Base-by-base conservation (phyloP, 1,140 invertebrate species). In the Tetranychus cinnabarinus region DNA sequence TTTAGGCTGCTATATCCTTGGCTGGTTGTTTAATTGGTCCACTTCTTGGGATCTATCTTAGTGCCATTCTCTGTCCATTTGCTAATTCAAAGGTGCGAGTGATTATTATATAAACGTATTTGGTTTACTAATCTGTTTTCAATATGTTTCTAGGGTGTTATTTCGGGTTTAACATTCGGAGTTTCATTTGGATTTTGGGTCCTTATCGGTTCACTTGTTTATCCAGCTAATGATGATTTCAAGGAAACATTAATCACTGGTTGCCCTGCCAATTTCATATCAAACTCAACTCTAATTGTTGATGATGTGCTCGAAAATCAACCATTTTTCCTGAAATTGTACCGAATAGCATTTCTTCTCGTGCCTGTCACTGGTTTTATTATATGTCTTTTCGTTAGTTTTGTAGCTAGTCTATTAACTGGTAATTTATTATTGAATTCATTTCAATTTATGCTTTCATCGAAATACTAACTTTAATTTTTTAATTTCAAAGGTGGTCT, bases 31-130 rank as follows among this genome's bases (percentile, higher is more conserved):
- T 80, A 2, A 72, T 76, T 52, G 85, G 85, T 50, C 82, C 84
- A 36, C 71, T 86, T 2, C 72, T 86, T 1, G 83, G 83, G 4
- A 75, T 86, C 6, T 87, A 87, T 67, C 80, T 81, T 2, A 73
- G 86, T 45, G 85, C 84, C 58, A 80, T 86, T 72, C 82, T 86
- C 66, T 79, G 83, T 52, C 84, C 84, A 0, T 78, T 76, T 72
- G 78, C 80, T 0, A 85, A 85, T 67, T 74, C 80, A 12, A 76
- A 73, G 67, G 82, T 83, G 60, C 60, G 45, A 55, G 23, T 0
- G 23, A 23, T 23, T 23, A 23, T 23, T 23, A 23, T 23, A 23
- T 23, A 31, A n/a, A 36, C 36, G n/a, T 47, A n/a, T 47, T 12
- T 47, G 46, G 46, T 47, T 47, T 1, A 47, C 8, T 47, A n/a